A percentile compares a stretch with the other conserved stretches of the same genome.
phyloP scores from a whole-genome alignment of 2,113 vertebrate genomes.

The Ophiodon elongatus region DNA sequence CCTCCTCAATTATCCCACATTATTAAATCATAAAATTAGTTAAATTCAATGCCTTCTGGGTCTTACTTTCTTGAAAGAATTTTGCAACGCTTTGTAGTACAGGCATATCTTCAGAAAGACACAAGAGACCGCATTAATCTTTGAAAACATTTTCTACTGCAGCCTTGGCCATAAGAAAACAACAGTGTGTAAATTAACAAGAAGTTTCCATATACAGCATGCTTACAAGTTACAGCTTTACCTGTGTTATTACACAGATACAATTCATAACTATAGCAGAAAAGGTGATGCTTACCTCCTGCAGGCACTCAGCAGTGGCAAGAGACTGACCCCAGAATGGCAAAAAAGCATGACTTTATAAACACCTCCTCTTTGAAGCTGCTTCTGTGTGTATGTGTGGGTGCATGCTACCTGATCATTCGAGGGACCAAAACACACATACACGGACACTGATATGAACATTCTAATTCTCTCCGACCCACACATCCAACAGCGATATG shows the following conservation, averaged over 20 bases:
- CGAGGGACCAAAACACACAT: conserved; percentile 56
- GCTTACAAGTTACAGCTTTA: conserved; percentile 19
- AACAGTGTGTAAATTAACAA: conserved; percentile 13
- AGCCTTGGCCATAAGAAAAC: neutral
- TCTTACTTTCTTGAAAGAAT: neutral
- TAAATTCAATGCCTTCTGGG: neutral
- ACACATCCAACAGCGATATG: conserved; percentile 36
- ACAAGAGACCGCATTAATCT: neutral
- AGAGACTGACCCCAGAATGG: conserved; percentile 57
- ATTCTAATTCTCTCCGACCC: conserved; percentile 31
- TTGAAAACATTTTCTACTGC: conserved; percentile 2
- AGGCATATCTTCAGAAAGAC: neutral
- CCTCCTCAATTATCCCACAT: neutral
- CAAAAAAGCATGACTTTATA: conserved; percentile 74
- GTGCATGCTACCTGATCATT: conserved; percentile 39
- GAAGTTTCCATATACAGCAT: conserved; percentile 25
- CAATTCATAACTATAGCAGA: conserved; percentile 1
- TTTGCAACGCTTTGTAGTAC: neutral
- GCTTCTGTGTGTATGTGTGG: conserved; percentile 31
- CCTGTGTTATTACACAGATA: conserved; percentile 16
- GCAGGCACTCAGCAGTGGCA: conserved; percentile 50
- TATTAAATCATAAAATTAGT: neutral
- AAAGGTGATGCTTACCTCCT: conserved; percentile 73
- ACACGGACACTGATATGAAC: conserved; percentile 21
- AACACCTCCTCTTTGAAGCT: conserved; percentile 63